These are phyloP conservation scores for Steromphala cineraria DNA, from an alignment of 2,888 invertebrate species.

Conservation along the genomic window DNA sequence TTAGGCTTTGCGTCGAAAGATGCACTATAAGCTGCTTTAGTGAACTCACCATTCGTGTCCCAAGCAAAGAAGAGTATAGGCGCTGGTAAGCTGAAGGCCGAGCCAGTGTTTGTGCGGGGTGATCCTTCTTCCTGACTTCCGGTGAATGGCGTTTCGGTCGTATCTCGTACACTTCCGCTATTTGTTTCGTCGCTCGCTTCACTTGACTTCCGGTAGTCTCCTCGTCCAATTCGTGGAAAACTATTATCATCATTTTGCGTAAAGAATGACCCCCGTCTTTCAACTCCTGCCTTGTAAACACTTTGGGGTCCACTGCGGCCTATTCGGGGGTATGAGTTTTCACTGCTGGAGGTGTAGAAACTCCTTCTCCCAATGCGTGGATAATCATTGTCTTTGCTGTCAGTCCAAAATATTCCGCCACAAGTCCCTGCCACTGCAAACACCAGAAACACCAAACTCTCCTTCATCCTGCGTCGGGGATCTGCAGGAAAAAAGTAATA, in stretches of 20 bases:
- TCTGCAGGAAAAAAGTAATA: neutral
- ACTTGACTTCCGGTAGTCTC: neutral
- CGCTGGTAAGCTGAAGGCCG: neutral
- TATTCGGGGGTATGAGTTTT: slow-evolving; percentile 40
- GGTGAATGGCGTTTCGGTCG: neutral
- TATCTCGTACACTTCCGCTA: neutral
- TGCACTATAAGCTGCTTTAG: neutral
- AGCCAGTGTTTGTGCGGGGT: neutral
- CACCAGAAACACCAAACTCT: slow-evolving; percentile 27
- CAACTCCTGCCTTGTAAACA: neutral
- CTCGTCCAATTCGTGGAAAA: slow-evolving; percentile 29
- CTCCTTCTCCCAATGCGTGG: slow-evolving; percentile 40
- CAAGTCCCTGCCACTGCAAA: slow-evolving; percentile 26
- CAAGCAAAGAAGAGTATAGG: slow-evolving; percentile 9
- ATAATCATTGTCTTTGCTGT: slow-evolving; percentile 42
- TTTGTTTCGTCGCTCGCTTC: neutral
- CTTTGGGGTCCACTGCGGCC: slow-evolving; percentile 27
- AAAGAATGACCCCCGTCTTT: slow-evolving; percentile 15
- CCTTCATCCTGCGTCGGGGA: slow-evolving; percentile 22
- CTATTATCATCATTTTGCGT: slow-evolving; percentile 29
- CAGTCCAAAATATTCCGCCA: slow-evolving; percentile 44
- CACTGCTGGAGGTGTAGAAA: slow-evolving; percentile 37
- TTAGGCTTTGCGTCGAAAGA: too few relatives aligned
- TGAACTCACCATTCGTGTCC: neutral
- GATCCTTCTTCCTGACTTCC: neutral